Evolutionary conservation across 2,113 vertebrate genomes (phyloP).

Genomic region (Elephas maximus): DNA sequence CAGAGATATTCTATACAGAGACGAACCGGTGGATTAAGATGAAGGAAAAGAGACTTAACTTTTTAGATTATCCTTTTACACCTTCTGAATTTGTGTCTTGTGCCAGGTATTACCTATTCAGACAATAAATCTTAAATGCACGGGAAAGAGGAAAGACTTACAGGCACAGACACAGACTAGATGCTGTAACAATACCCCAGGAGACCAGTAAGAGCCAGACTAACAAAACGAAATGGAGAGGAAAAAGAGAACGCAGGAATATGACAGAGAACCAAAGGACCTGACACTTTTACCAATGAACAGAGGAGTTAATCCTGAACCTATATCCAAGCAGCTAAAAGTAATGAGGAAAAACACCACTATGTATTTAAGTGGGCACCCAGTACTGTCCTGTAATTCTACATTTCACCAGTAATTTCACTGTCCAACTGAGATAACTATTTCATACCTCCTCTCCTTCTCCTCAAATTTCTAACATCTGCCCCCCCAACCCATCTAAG

Average conservation of each 20-base stretch:
- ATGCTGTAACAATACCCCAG: background rate
- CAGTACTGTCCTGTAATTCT: background rate
- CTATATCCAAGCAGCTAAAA: background rate
- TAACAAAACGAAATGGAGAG: slow-evolving; percentile 1
- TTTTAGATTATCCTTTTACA: background rate
- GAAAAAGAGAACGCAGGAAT: slow-evolving; percentile 7
- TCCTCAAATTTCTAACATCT: slow-evolving; percentile 50
- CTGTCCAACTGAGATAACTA: slow-evolving; percentile 17
- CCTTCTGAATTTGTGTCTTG: background rate
- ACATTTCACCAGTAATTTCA: slow-evolving; percentile 10
- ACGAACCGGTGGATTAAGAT: background rate
- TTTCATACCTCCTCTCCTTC: background rate
- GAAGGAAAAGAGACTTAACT: background rate
- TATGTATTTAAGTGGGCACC: background rate
- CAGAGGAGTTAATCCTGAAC: background rate
- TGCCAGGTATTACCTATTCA: background rate
- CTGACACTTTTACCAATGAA: slow-evolving; percentile 5
- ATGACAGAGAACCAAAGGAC: slow-evolving; percentile 34
- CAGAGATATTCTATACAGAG: background rate
- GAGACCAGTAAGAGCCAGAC: slow-evolving; percentile 2
- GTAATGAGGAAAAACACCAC: background rate
- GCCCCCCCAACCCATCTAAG: background rate
- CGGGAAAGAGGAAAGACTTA: background rate
- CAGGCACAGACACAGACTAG: background rate
- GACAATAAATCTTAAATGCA: slow-evolving; percentile 3